Percentiles rank a stretch among this genome's conserved stretches.
These are phyloP conservation scores for Botia almorhae DNA, from an alignment of 2,797 vertebrate genomes.

Conservation along the genomic window DNA sequence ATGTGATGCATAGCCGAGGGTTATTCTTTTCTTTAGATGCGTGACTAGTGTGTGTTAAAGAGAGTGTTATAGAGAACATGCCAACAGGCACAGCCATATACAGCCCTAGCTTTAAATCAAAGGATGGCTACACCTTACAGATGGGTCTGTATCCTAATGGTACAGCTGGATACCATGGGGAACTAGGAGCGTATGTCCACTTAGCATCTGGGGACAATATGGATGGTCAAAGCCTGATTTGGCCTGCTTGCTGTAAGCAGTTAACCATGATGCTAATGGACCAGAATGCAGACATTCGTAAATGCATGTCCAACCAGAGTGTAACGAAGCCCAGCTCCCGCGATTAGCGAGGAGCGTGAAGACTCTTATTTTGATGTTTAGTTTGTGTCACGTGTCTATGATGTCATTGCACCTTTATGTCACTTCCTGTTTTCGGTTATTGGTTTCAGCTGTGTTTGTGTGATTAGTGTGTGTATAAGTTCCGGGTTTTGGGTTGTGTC, in stretches of 20 bases:
- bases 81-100: constrained; percentile 63
- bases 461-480: no score
- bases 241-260: constrained; percentile 88
- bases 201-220: constrained; percentile 80
- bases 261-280: constrained; percentile 90
- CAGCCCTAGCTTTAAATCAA: constrained; percentile 86
- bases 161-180: constrained; percentile 28
- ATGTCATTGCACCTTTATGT: no score
- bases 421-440: no score
- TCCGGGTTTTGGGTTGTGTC: no score
- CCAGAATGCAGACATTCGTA: constrained; percentile 89
- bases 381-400: no score
- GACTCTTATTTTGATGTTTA: no score
- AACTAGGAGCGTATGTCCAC: constrained; percentile 79
- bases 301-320: constrained; percentile 87
- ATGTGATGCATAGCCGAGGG: no score
- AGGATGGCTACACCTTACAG: constrained; percentile 90
- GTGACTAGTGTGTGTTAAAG: no score
- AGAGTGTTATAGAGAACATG: constrained; percentile 73
- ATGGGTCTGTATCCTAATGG: constrained; percentile 76
- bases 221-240: constrained; percentile 74
- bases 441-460: no score
- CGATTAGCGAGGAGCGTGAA: no score
- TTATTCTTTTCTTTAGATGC: not conserved
- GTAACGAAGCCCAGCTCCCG: no score